A percentile compares a stretch with the other conserved stretches of the same genome.
phyloP scores from a whole-genome alignment of 2,113 vertebrate species.

The Albula glossodonta region DNA sequence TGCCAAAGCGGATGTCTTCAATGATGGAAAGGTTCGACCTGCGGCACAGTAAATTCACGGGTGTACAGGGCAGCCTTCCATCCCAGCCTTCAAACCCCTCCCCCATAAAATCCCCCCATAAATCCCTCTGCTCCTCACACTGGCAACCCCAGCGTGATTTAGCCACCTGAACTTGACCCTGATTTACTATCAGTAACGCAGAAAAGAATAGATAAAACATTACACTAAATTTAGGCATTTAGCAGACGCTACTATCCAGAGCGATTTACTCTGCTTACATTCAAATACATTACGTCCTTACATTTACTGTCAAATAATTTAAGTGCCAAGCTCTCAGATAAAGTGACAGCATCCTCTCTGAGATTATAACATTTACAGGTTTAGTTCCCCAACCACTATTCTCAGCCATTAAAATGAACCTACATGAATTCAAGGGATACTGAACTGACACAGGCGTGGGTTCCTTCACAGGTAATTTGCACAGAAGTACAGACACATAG shows the following conservation, averaged over 20 bases:
- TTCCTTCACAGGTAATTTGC: not conserved
- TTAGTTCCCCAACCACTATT: too few species aligned
- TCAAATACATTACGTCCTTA: too few species aligned
- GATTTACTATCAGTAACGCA: not conserved
- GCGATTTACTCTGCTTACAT: too few species aligned
- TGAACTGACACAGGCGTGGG: not conserved
- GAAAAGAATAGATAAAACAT: not conserved
- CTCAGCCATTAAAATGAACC: not conserved
- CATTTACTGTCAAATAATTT: too few species aligned
- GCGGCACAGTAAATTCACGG: slow-evolving; percentile 52
- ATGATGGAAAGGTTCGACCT: slow-evolving; percentile 88
- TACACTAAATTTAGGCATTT: too few species aligned
- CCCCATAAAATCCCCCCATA: slow-evolving; percentile 28
- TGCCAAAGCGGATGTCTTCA: slow-evolving; percentile 85
- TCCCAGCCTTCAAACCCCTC: not conserved
- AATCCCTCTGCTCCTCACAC: slow-evolving; percentile 7
- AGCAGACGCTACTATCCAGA: too few species aligned
- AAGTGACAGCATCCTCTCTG: too few species aligned
- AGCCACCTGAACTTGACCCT: not conserved
- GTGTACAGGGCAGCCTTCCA: slow-evolving; percentile 8
- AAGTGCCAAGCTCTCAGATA: too few species aligned
- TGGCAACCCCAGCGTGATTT: not conserved
- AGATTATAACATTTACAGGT: too few species aligned
- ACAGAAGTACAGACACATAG: not conserved
- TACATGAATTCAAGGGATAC: not conserved